These are phyloP conservation scores for Darevskia nairensis DNA, from an alignment of 2,797 vertebrate genomes.

Conservation along the genomic window DNA sequence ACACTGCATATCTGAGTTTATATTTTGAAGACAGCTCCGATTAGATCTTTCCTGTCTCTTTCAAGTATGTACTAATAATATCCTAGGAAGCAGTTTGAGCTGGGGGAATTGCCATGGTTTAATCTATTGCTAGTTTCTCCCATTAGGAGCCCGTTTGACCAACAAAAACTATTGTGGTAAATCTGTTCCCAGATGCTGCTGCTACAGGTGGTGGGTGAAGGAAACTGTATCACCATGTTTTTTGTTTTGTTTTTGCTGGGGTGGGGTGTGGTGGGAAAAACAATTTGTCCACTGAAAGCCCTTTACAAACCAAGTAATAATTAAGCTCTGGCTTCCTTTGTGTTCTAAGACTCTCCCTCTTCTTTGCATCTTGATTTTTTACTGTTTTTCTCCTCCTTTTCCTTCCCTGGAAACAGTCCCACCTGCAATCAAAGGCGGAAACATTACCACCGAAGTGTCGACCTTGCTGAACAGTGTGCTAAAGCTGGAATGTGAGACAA, in stretches of 20 bases:
- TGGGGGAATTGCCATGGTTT: not conserved
- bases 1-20: not conserved
- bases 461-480: conserved; percentile 83
- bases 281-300: not conserved
- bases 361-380: not conserved
- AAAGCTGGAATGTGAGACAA: conserved; percentile 91
- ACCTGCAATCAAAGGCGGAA: conserved; percentile 92
- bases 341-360: not conserved
- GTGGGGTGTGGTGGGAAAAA: not conserved
- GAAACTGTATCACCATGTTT: not conserved
- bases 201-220: not conserved
- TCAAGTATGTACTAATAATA: not conserved
- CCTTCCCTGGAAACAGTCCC: conserved; percentile 81
- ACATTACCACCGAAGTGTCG: conserved; percentile 85
- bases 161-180: not conserved
- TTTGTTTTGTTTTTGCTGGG: not conserved
- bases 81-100: not conserved
- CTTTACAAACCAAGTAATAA: not conserved
- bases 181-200: not conserved
- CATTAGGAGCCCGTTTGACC: not conserved
- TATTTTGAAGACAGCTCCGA: not conserved
- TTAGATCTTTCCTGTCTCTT: not conserved
- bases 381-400: not conserved
- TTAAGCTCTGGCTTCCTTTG: not conserved
- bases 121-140: not conserved